A percentile compares a stretch with the other conserved stretches of the same genome.
These are phyloP conservation scores for Hippasteria phrygiana DNA, from an alignment of 53 echinoderm and acorn worm genomes.

Conservation along the genomic window DNA sequence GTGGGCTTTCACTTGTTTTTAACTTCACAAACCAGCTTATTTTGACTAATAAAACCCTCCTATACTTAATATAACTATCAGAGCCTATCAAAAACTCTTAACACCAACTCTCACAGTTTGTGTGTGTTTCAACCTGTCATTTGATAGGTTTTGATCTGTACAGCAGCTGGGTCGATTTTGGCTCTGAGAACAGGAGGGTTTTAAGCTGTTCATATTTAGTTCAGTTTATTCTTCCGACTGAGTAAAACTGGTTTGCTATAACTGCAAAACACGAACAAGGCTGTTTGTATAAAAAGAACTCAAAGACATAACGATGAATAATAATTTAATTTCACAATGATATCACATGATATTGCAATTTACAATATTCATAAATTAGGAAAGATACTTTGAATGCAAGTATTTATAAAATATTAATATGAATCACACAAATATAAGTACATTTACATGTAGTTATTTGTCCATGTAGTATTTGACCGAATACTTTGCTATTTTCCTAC, in stretches of 20 bases:
- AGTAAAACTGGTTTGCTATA: neutral
- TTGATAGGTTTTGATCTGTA: no score
- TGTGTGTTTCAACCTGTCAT: no score
- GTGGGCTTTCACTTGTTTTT: no score
- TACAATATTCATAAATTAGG: constrained; percentile 34
- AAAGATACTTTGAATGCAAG: neutral
- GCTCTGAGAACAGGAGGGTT: no score
- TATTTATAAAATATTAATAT: neutral
- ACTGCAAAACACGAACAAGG: no score
- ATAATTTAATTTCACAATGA: neutral
- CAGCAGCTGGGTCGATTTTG: no score
- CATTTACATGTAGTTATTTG: neutral
- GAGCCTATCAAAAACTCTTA: no score
- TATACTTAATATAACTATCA: no score
- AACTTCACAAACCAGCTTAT: no score
- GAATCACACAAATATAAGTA: neutral
- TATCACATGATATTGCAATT: constrained; percentile 3
- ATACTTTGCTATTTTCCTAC: neutral
- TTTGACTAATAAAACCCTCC: no score
- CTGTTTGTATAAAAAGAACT: neutral
- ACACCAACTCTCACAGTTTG: no score
- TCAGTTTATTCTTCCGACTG: neutral
- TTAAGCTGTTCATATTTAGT: no score
- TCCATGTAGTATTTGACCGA: neutral
- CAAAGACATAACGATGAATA: neutral